These are phyloP conservation scores for Thalassaphorura encarpata DNA, from an alignment of 1,140 invertebrate genomes.

Conservation along the genomic window DNA sequence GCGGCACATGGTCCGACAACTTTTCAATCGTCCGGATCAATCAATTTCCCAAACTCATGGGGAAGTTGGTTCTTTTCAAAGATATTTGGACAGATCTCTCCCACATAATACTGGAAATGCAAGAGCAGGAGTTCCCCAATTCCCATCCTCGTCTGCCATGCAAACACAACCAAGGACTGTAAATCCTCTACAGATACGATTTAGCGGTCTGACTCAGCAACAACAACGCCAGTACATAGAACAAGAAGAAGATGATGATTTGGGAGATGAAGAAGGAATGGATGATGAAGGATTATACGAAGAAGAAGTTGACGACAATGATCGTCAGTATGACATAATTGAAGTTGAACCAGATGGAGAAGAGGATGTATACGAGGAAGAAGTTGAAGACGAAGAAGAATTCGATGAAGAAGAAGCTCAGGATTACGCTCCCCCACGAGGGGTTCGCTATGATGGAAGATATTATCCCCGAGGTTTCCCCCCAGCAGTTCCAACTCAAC, in stretches of 20 bases:
- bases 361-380: background rate
- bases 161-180: too few species aligned
- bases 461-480: too few species aligned
- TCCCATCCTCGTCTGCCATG: too few species aligned
- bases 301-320: slow-evolving; percentile 24
- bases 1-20: too few species aligned
- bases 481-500: too few species aligned
- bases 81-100: too few species aligned
- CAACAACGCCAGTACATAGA: slow-evolving; percentile 49
- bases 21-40: too few species aligned
- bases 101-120: too few species aligned
- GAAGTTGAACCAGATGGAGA: background rate
- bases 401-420: background rate
- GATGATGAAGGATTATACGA: slow-evolving; percentile 7
- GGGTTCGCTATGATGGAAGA: background rate
- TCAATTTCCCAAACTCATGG: too few species aligned
- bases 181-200: too few species aligned
- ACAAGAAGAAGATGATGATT: slow-evolving; percentile 24
- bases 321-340: background rate
- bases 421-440: background rate
- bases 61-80: too few species aligned
- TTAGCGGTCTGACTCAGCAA: slow-evolving; percentile 63
- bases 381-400: background rate
- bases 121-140: too few species aligned
- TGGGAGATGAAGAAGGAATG: slow-evolving; percentile 15